A percentile compares a stretch with the other conserved stretches of the same genome.
Evolutionary conservation across 2,797 vertebrate genomes (phyloP).

Genomic region (Muscicapa striata): DNA sequence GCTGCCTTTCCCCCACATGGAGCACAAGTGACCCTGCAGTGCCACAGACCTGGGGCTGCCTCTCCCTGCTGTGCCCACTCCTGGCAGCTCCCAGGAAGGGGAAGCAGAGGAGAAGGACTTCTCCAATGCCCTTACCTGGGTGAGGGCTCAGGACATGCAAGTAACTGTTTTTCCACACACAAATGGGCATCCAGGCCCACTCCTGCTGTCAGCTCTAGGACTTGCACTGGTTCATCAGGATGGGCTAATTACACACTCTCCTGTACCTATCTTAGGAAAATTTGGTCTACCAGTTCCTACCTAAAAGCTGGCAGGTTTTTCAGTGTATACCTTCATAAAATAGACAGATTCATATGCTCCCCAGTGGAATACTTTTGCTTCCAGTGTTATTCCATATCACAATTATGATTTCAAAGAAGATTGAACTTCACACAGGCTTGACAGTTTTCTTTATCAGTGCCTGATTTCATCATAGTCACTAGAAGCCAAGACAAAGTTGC

Average conservation of each 20-base stretch:
- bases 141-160: background rate
- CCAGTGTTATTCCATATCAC: accelerated
- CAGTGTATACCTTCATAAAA: background rate
- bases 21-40: background rate
- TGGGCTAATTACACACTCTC: background rate
- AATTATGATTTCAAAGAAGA: background rate
- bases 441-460: background rate
- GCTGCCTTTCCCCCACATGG: background rate
- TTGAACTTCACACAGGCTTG: background rate
- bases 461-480: background rate
- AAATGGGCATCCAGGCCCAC: background rate
- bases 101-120: background rate
- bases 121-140: background rate
- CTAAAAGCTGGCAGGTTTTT: background rate
- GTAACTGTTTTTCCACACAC: background rate
- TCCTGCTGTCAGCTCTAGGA: background rate
- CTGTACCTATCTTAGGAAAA: background rate
- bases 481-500: background rate
- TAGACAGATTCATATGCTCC: background rate
- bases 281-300: background rate
- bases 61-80: background rate
- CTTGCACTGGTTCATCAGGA: background rate
- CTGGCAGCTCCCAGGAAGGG: background rate
- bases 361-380: background rate
- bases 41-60: background rate